Base-by-base conservation (phyloP, 2,888 invertebrate species). In the Antheraea yamamai region DNA sequence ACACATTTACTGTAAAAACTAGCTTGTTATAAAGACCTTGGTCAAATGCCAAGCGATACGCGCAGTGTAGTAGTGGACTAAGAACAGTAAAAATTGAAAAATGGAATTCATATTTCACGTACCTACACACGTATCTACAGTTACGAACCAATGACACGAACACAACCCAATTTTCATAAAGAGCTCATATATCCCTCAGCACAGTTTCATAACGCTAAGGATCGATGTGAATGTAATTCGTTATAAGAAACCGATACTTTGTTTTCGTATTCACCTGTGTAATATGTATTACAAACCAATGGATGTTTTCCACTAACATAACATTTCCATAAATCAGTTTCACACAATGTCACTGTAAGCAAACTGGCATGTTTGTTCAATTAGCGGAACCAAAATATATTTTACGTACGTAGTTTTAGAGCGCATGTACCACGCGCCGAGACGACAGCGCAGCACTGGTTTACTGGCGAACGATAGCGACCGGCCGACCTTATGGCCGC, bases 381-480 rank as follows among this genome's bases (percentile, higher is more conserved):
- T 86, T 87, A 88, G 82, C 88, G 88, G 82, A 83, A 84, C 84
- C 82, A 81, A 79, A 85, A 83, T 79, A 75, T 73, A 80, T 80
- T 79, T 79, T 82, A 80, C 82, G 83, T 83, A 81, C 82, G 83
- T 83, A 81, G 78, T 82, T 79, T 81, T 78, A 83, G 81, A 86
- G 88, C 89, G 87, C 85, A 86, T 87, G 87, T 87, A 92, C 90
- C 90, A 90, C 90, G 89, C 93, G 87, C 87, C 86, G 86, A 89
- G 88, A 89, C 85, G 92, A 86, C 91, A 92, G 92, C 92, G 88
- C 91, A 88, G 89, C 89, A 94, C 93, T 94, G 92, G 89, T 89
- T 70, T 89, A 86, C 88, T 90, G 91, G 87, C 93, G 93, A 89
- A 93, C 93, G 94, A 94, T 94, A 94, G 93, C 91, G 88, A 87